Evolutionary conservation across 2,888 invertebrate species (phyloP), one percentile per base, ranked within the genome.

Genomic region (Andrena chrysosceles): DNA sequence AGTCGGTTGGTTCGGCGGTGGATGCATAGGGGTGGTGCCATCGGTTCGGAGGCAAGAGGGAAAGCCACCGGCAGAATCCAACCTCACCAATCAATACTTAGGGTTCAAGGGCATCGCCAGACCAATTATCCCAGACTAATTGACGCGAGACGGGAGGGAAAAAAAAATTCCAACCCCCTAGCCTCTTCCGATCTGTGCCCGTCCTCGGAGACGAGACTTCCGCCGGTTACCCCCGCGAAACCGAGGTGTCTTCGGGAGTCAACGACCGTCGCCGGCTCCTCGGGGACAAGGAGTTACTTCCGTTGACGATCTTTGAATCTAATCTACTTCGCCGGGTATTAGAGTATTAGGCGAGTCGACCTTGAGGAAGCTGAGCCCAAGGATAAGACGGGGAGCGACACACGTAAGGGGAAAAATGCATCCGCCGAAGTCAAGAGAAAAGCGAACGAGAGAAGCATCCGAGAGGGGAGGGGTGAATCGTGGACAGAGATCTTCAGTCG

Each of bases 51-150:
- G 89, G 90, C 86, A 90, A 88, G 90, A 87, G 89, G 89, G 88
- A 91, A 90, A 87, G 87, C 91, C 90, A 91, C 89, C 90, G 88
- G 91, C 89, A 91, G 91, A 92, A 92, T 92, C 90, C 91, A 90
- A 91, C 91, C 90, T 92, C 90, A 89, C 92, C 93, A 94, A 94
- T 94, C 94, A 93, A 94, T 94, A 93, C 93, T 91, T 90, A 92
- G 92, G 93, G 92, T 94, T 94, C 93, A 94, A 93, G 94, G 94
- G 92, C 93, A 93, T 93, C 92, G 93, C 91, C 92, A 93, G 92
- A 93, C 92, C 94, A 94, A 94, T 94, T 94, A 93, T 93, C 90
- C 89, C 89, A 85, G 90, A 93, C 92, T 93, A 93, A 94, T 93
- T 93, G 92, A 91, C 89, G 89, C 85, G 86, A 84, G 84, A 85